These are phyloP conservation scores for Corythaixoides concolor DNA, from an alignment of 2,113 vertebrate species.

Conservation along the genomic window DNA sequence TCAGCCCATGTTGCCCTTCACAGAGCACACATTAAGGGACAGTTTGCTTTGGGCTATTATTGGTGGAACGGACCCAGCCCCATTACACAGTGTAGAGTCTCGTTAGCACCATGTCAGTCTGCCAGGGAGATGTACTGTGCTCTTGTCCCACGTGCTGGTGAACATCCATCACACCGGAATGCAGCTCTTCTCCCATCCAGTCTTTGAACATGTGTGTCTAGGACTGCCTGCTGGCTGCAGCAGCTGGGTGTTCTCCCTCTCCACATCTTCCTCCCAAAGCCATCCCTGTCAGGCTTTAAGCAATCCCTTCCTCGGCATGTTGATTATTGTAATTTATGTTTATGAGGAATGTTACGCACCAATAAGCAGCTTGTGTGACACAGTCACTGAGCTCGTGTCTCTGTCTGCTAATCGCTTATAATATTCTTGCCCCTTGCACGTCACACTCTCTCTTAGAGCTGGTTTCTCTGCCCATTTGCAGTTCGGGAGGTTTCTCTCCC, in stretches of 20 bases:
- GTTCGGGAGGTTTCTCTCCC: neutral
- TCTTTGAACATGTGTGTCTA: accelerated
- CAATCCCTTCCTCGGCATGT: neutral
- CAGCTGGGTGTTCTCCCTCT: neutral
- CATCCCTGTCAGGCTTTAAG: neutral
- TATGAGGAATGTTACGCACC: neutral
- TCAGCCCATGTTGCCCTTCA: neutral
- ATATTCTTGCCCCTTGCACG: neutral
- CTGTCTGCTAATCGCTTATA: neutral
- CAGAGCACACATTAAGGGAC: neutral
- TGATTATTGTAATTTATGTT: neutral
- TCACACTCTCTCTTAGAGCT: accelerated
- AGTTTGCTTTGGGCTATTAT: neutral
- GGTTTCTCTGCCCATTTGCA: neutral
- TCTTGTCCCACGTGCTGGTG: neutral
- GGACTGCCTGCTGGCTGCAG: neutral
- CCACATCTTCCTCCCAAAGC: neutral
- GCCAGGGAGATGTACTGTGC: neutral
- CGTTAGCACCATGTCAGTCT: accelerated
- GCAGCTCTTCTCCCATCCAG: neutral
- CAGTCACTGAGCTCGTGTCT: neutral
- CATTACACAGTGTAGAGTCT: neutral
- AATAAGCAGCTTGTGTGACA: neutral
- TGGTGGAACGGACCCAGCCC: neutral
- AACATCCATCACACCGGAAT: accelerated